Evolutionary conservation across 2,797 vertebrate genomes (phyloP), one percentile per base, ranked within the genome.

Genomic region (Danio tinwini): DNA sequence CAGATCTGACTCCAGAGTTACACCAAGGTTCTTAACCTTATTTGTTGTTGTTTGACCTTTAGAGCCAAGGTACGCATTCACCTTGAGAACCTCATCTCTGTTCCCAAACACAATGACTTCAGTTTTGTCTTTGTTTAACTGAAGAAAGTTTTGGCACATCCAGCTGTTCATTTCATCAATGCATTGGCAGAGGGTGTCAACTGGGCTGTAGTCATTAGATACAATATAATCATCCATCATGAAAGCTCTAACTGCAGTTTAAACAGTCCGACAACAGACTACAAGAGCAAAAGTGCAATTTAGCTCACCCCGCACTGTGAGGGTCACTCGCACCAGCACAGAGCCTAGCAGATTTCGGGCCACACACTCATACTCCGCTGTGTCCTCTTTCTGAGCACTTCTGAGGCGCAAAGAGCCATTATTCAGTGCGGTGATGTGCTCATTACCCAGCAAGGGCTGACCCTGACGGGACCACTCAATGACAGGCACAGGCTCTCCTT

Each of bases 271-370:
- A 63, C 55, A 5, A 42, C 10, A 55, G 9, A 3, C 39, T 11
- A 10, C 19, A 12, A 47, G 29, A 40, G 21, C 29, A 10, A 61
- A 14, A 0, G 12, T 45, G 13, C 17, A 73, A 44, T 50, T 40
- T 17, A n/a, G 29, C 91, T 90, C 84, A 99, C 98, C 97, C 82
- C 93, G 94, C 1, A 99, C 94, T 56, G 94, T 96, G 13, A 99
- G 87, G 0, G 93, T 81, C 1, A 93, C 94, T 40, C 92, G 91
- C 84, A 93, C 89, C 58, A 96, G 91, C 56, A 95, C 94, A 0
- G 96, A 97, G 10, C 98, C 98, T 81, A 99, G 92, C 2, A 95
- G 65, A 75, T 99, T 99, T 82, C 96, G 94, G 9, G 98, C 97
- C 29, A 96, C 92, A 1, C 98, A 99, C 87, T 98, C 93, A n/a